Percentiles rank a stretch among this genome's conserved stretches.
These are phyloP conservation scores for Sula dactylatra DNA, from an alignment of 2,113 vertebrate species.

Conservation along the genomic window DNA sequence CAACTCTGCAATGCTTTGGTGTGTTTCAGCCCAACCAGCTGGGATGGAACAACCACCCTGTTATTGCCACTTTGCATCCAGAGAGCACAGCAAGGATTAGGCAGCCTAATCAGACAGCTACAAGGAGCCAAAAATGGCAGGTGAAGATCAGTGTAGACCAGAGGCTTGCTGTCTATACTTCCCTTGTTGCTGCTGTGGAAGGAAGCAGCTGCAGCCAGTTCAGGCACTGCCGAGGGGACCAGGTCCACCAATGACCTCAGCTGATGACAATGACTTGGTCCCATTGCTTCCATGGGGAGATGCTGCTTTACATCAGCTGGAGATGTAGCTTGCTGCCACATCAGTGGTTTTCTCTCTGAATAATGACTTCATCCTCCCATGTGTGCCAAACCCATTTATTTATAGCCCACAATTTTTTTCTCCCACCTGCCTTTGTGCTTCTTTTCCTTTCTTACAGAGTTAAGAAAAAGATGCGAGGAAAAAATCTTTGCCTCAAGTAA, in stretches of 20 bases:
- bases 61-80: neutral
- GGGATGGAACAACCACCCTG: neutral
- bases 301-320: neutral
- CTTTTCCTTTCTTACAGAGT: neutral
- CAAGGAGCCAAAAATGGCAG: neutral
- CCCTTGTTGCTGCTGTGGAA: neutral
- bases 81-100: neutral
- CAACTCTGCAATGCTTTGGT: neutral
- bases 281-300: neutral
- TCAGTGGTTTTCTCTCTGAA: neutral
- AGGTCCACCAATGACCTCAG: neutral
- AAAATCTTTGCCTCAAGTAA: neutral
- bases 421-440: neutral
- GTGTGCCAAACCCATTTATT: neutral
- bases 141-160: neutral
- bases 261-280: neutral
- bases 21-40: fast-evolving
- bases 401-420: neutral
- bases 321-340: neutral
- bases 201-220: neutral
- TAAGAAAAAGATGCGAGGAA: neutral
- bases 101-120: neutral
- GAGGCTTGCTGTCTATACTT: neutral
- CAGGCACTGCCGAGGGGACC: neutral
- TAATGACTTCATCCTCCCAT: neutral